phyloP scores from a whole-genome alignment of 2,888 invertebrate genomes.

The Alsophila aescularia region DNA sequence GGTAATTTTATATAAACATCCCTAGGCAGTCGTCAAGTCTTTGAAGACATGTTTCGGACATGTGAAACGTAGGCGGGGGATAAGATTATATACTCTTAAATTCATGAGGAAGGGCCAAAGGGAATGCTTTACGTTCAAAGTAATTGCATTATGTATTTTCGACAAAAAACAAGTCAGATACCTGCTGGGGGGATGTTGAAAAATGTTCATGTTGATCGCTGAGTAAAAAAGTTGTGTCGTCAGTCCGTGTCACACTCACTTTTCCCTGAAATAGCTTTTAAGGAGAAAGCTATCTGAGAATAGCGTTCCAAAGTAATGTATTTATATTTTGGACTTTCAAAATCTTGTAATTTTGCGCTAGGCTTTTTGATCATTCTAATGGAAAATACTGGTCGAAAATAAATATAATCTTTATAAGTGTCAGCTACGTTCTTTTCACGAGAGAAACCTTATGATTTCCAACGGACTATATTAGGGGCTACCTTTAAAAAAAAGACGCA shows the following conservation, averaged over 20 bases:
- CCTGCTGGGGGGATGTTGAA: constrained; percentile 22
- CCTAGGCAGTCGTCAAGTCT: constrained; percentile 26
- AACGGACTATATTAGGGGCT: too few relatives aligned
- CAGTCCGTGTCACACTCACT: constrained; percentile 6
- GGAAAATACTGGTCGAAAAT: background rate
- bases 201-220: constrained; percentile 11
- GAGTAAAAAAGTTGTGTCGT: constrained; percentile 15
- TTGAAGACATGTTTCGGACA: constrained; percentile 22
- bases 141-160: constrained; percentile 29
- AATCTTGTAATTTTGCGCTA: background rate
- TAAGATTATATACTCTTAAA: constrained; percentile 31
- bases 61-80: constrained; percentile 16
- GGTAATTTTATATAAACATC: constrained; percentile 44
- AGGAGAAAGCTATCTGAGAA: constrained; percentile 5
- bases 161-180: constrained; percentile 13
- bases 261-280: constrained; percentile 9
- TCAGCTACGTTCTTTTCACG: background rate
- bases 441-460: background rate
- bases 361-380: background rate
- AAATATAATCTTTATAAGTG: too few relatives aligned
- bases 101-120: constrained; percentile 34
- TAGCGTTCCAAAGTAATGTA: background rate
- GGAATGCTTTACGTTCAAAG: constrained; percentile 24
- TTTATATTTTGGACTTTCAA: background rate
- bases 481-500: too few relatives aligned